phyloP scores from a whole-genome alignment of 2,888 invertebrate genomes.

The Tridacna crocea region DNA sequence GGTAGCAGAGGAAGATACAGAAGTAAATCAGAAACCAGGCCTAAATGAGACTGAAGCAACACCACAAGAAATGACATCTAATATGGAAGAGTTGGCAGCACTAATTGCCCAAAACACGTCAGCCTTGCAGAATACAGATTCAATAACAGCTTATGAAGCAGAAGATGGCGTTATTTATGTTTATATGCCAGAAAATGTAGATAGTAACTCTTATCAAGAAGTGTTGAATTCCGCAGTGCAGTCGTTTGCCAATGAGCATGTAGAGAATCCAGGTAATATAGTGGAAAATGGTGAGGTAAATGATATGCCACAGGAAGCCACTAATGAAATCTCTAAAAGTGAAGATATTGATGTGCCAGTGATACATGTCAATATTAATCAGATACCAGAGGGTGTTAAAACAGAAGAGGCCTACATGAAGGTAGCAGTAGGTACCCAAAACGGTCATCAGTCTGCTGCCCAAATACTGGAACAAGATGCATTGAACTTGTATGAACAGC shows the following conservation, averaged over 20 bases:
- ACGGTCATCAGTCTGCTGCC: not conserved
- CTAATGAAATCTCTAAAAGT: not conserved
- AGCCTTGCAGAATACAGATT: not conserved
- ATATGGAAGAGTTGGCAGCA: slow-evolving; percentile 46
- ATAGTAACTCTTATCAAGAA: not conserved
- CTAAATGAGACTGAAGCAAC: slow-evolving; percentile 17
- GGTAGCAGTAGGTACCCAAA: not conserved
- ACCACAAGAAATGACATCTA: slow-evolving; percentile 14
- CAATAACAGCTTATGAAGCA: slow-evolving; percentile 42
- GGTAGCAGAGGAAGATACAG: not conserved
- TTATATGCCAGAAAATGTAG: slow-evolving; percentile 31
- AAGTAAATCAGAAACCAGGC: not conserved
- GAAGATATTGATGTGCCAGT: not conserved
- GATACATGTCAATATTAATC: slow-evolving; percentile 3
- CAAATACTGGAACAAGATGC: slow-evolving; percentile 5
- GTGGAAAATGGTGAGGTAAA: not conserved
- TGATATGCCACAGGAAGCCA: not conserved
- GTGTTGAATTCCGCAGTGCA: slow-evolving; percentile 17
- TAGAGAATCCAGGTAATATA: not conserved
- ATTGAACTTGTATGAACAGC: not conserved
- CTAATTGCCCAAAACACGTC: slow-evolving; percentile 39
- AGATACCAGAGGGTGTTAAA: slow-evolving; percentile 1
- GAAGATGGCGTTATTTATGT: slow-evolving; percentile 56
- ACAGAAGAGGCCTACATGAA: not conserved
- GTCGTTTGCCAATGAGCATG: not conserved